Percentiles rank a stretch among this genome's conserved stretches.
phyloP scores from a whole-genome alignment of 2,888 invertebrate species.

The Sepiola atlantica region DNA sequence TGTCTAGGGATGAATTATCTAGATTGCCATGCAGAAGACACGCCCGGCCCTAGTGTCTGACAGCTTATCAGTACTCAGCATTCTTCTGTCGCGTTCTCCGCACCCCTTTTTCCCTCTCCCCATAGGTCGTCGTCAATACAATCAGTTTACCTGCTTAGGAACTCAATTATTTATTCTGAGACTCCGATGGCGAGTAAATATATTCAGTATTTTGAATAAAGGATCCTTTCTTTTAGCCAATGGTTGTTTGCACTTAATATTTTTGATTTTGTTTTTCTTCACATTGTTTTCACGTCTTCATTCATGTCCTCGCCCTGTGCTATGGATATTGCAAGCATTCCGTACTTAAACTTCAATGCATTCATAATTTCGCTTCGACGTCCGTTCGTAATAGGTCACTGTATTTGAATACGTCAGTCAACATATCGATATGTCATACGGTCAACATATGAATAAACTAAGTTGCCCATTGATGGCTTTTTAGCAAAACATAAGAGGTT shows the following conservation, averaged over 20 bases:
- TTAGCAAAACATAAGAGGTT: not conserved
- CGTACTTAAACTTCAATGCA: not conserved
- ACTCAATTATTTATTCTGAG: not conserved
- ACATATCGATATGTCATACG: not conserved
- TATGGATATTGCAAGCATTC: not conserved
- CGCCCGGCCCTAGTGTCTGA: not conserved
- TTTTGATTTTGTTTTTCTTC: not conserved
- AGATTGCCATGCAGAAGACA: not conserved
- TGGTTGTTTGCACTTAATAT: not conserved
- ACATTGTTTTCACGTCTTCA: not conserved
- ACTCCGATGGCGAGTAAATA: not conserved
- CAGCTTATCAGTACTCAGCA: not conserved
- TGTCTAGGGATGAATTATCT: not conserved
- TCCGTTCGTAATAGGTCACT: not conserved
- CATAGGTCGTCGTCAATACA: not conserved
- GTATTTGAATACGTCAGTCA: not conserved
- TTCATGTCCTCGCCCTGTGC: not conserved
- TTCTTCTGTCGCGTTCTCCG: not conserved
- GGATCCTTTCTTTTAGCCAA: not conserved
- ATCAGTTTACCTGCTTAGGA: slow-evolving; percentile 1
- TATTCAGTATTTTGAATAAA: not conserved
- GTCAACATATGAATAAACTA: not conserved
- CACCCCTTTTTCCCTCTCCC: not conserved
- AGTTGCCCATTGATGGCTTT: not conserved
- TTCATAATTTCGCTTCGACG: not conserved